phyloP scores from a whole-genome alignment of 2,888 invertebrate genomes.

The Synanthedon tipuliformis region DNA sequence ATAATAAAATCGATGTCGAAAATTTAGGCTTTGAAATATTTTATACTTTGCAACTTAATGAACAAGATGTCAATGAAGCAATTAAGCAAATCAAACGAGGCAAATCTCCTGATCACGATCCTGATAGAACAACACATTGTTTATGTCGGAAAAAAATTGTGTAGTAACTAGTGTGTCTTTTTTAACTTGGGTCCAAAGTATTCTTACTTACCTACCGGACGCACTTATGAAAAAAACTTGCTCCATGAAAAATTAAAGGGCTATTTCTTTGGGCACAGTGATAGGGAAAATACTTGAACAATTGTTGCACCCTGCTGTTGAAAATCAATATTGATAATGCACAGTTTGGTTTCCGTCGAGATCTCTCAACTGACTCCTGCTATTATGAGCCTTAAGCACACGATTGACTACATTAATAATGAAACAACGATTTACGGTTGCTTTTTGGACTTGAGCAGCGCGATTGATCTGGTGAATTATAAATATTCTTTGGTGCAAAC shows the following conservation, averaged over 20 bases:
- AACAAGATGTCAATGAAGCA: too few relatives aligned
- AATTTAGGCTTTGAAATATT: too few relatives aligned
- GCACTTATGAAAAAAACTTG: conserved; percentile 5
- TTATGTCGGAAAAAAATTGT: background rate
- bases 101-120: too few relatives aligned
- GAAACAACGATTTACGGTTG: conserved; percentile 4
- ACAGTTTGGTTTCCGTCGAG: conserved; percentile 12
- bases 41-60: too few relatives aligned
- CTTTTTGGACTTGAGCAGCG: conserved; percentile 9
- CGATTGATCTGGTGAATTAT: conserved; percentile 11
- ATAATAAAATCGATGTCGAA: too few relatives aligned
- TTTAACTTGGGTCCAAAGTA: conserved; percentile 1
- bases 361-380: conserved; percentile 10
- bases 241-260: conserved; percentile 6
- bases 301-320: conserved; percentile 5
- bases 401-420: conserved; percentile 4
- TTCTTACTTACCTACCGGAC: conserved; percentile 2
- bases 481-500: conserved; percentile 9
- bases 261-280: conserved; percentile 10
- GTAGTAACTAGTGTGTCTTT: background rate
- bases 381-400: conserved; percentile 8
- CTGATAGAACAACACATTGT: background rate
- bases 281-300: conserved; percentile 9
- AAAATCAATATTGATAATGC: conserved; percentile 7
- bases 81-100: too few relatives aligned